phyloP scores from a whole-genome alignment of 2,888 invertebrate genomes.

The Cecidostiba fungosa region DNA sequence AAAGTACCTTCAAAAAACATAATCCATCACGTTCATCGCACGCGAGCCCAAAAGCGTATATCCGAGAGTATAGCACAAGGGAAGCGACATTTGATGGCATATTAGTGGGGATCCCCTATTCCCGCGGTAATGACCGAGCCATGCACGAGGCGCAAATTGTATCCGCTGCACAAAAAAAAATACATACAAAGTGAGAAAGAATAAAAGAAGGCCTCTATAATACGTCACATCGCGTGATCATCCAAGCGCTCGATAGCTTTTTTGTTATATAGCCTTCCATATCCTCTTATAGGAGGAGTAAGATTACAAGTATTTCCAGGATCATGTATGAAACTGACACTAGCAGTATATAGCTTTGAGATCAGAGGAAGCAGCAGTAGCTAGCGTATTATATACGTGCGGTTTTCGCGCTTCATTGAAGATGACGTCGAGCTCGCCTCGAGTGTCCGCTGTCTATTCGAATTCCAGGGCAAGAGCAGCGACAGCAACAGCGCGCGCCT shows the following conservation, averaged over 20 bases:
- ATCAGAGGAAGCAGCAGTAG: neutral
- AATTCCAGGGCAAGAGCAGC: conserved; percentile 60
- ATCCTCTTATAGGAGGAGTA: neutral
- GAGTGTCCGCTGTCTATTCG: conserved; percentile 69
- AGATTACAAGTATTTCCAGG: conserved; percentile 72
- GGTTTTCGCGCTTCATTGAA: conserved; percentile 74
- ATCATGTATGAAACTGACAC: conserved; percentile 74
- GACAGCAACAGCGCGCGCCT: conserved; percentile 1
- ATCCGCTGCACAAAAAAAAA: neutral
- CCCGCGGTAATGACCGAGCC: conserved; percentile 61
- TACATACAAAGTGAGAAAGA: neutral
- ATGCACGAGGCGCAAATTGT: conserved; percentile 39
- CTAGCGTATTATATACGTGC: conserved; percentile 67
- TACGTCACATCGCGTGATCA: conserved; percentile 72
- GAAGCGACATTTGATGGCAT: conserved; percentile 68
- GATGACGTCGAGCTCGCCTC: conserved; percentile 71
- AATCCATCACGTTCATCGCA: conserved; percentile 40
- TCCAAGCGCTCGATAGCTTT: conserved; percentile 68
- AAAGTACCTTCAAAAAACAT: neutral
- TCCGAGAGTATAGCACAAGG: neutral
- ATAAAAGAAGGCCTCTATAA: conserved; percentile 41
- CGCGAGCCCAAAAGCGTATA: neutral
- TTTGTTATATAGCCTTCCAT: conserved; percentile 65
- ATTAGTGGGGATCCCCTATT: conserved; percentile 60
- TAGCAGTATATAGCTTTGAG: neutral